Percentiles rank a stretch among this genome's conserved stretches.
Evolutionary conservation across 2,888 invertebrate genomes (phyloP).

Genomic region (Hirtodrosophila confusa): DNA sequence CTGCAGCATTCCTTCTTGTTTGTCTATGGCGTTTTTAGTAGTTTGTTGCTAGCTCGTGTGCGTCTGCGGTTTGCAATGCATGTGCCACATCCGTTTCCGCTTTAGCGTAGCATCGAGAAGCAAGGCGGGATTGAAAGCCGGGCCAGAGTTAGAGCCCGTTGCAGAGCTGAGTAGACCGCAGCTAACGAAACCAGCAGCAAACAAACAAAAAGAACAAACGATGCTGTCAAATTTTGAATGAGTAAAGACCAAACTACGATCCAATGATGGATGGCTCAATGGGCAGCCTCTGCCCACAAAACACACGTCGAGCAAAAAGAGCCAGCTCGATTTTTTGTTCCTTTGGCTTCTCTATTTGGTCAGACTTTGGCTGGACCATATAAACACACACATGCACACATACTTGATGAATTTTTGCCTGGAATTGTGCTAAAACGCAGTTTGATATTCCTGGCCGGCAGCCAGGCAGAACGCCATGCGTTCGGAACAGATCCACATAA

Average conservation of each 20-base stretch:
- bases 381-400: constrained; percentile 8
- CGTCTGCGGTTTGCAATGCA: constrained; percentile 61
- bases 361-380: constrained; percentile 25
- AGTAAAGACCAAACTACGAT: constrained; percentile 76
- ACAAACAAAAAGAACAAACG: constrained; percentile 60
- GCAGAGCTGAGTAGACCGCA: constrained; percentile 11
- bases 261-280: constrained; percentile 72
- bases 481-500: constrained; percentile 39
- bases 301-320: constrained; percentile 23
- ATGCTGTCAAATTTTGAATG: constrained; percentile 80
- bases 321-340: constrained; percentile 33
- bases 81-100: constrained; percentile 73
- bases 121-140: constrained; percentile 29
- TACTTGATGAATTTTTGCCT: constrained; percentile 31
- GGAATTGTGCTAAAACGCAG: constrained; percentile 56
- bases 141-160: background rate
- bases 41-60: constrained; percentile 27
- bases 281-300: constrained; percentile 38
- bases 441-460: constrained; percentile 54
- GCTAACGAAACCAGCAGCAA: constrained; percentile 21
- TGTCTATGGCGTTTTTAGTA: background rate
- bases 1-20: background rate
- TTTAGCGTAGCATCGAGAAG: constrained; percentile 34
- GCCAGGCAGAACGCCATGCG: constrained; percentile 60
- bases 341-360: constrained; percentile 27